Base-by-base conservation (phyloP, 2,888 invertebrate species). In the Machimus atricapillus region DNA sequence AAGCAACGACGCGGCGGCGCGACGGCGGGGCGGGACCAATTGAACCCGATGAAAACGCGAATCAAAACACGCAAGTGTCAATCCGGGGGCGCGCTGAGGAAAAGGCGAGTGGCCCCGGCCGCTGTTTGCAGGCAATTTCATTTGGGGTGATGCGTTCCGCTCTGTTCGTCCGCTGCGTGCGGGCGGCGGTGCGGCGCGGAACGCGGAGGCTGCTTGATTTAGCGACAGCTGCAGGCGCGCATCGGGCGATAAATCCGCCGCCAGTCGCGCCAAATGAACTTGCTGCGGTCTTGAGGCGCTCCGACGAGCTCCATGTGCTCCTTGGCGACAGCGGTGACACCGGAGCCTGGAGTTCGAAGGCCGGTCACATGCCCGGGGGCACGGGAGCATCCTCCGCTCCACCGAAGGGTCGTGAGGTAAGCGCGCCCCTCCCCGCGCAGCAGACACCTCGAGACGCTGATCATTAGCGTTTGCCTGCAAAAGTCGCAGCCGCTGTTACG, bases 51-150 rank as follows among this genome's bases (percentile, higher is more conserved):
- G 76, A 76, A 76, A 76, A 76, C 76, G 76, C 76, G 76, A 34
- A 76, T 76, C 76, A 76, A 76, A 76, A 76, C 76, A 76, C 76
- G 37, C 76, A 76, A 74, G 73, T 74, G 73, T 74, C 76, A 34
- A 37, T 5, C 9, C 27, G 76, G 34, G 76, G 37, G 66, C 76
- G 27, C 34, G 19, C 14, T 6, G 76, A 8, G 16, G 9, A n/a
- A 76, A 76, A 37, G 37, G 74, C 34, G 27, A 1, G 14, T 34
- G 74, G 31, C 34, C 34, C 23, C 34, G 16, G 37, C 27, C 16
- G 9, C n/a, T 34, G 37, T 34, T 76, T 76, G 19, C 34, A 76
- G 37, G 76, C 76, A 37, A 8, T 34, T 76, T 31, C 76, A 76
- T 76, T 76, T 76, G 76, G 66, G 66, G 66, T 27, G 66, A 66